A percentile compares a stretch with the other conserved stretches of the same genome.
These are phyloP conservation scores for Luperina nickerlii DNA, from an alignment of 2,888 invertebrate genomes.

Conservation along the genomic window DNA sequence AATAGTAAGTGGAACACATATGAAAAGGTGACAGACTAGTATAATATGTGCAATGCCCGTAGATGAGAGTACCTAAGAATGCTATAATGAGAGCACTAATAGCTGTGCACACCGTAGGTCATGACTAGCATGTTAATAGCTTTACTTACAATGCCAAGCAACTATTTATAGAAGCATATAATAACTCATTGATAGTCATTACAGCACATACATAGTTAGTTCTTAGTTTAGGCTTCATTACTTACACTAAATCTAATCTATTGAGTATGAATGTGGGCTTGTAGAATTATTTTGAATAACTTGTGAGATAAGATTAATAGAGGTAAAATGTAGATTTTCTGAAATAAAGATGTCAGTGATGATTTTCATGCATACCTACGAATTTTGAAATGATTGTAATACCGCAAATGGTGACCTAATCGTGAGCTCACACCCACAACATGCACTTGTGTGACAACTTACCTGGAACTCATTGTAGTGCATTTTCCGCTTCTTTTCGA, in stretches of 20 bases:
- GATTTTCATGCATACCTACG: conserved; percentile 3
- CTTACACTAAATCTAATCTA: not conserved
- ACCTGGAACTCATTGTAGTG: conserved; percentile 98
- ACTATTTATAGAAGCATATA: conserved; percentile 36
- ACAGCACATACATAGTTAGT: not conserved
- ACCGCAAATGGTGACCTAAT: conserved; percentile 59
- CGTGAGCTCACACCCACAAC: conserved; percentile 47
- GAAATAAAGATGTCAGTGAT: conserved; percentile 16
- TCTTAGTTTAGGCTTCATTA: conserved; percentile 9
- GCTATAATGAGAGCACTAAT: conserved; percentile 29
- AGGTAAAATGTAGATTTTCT: conserved; percentile 1
- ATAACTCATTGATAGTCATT: conserved; percentile 33
- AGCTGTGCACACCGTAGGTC: conserved; percentile 4
- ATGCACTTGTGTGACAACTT: conserved; percentile 40
- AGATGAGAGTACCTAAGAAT: conserved; percentile 2
- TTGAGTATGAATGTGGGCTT: not conserved
- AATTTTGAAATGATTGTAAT: conserved; percentile 41
- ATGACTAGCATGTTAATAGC: conserved; percentile 53
- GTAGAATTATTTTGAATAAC: conserved; percentile 23
- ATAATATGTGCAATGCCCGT: not conserved
- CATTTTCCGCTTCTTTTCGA: conserved; percentile 98
- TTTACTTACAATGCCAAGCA: conserved; percentile 36
- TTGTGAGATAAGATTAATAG: conserved; percentile 2
- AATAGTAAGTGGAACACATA: not conserved
- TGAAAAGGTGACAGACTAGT: not conserved